Conservation (phyloP, 2,888 invertebrate species). For the Notocelia uddmanniana region DNA sequence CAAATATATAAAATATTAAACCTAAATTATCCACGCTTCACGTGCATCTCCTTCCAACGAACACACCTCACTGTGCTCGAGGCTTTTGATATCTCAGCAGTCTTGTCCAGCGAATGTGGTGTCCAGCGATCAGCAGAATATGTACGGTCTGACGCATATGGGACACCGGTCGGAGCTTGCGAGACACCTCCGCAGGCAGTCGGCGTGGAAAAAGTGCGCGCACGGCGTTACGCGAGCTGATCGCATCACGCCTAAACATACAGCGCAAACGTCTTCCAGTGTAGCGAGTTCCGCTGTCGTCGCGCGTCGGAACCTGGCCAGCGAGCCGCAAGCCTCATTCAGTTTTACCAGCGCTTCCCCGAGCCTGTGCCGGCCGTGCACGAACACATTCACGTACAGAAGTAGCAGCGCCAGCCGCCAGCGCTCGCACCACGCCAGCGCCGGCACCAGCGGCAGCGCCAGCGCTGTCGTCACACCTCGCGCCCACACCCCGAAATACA, state of each 20-base stretch:
- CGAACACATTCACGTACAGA: slow-evolving; percentile 88
- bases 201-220: slow-evolving; percentile 92
- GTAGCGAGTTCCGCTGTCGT: slow-evolving; percentile 88
- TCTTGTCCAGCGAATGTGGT: slow-evolving; percentile 61
- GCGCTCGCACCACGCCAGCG: slow-evolving; percentile 84
- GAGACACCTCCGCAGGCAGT: slow-evolving; percentile 90
- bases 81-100: slow-evolving; percentile 55
- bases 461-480: slow-evolving; percentile 85
- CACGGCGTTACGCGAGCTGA: slow-evolving; percentile 92
- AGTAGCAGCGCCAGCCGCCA: slow-evolving; percentile 86
- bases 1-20: slow-evolving; percentile 14
- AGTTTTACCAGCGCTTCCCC: slow-evolving; percentile 84
- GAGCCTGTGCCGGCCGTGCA: slow-evolving; percentile 87
- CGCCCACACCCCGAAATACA: slow-evolving; percentile 89
- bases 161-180: slow-evolving; percentile 90
- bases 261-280: slow-evolving; percentile 92
- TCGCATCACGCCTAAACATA: slow-evolving; percentile 90
- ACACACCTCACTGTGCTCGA: slow-evolving; percentile 20
- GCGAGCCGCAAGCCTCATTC: slow-evolving; percentile 85
- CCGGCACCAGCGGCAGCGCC: slow-evolving; percentile 85
- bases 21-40: slow-evolving; percentile 10
- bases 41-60: slow-evolving; percentile 8
- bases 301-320: slow-evolving; percentile 88
- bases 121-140: slow-evolving; percentile 75
- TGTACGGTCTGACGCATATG: slow-evolving; percentile 90